Evolutionary conservation across 2,888 invertebrate genomes (phyloP), one percentile per base, ranked within the genome.

Genomic region (Leucophenga maculata): DNA sequence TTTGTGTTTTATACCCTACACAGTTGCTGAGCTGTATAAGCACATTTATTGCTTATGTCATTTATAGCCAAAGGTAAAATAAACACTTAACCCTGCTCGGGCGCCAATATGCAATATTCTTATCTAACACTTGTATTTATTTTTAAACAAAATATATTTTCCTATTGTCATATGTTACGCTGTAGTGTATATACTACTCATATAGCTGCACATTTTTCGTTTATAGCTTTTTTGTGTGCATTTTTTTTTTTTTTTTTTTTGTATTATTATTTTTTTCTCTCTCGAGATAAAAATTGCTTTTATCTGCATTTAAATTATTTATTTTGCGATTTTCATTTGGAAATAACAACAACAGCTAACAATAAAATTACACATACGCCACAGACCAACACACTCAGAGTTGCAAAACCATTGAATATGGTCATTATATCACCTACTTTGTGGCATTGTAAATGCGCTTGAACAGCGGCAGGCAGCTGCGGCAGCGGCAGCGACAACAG

Each of bases 401-500:
- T 20, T 59, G 74, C 76, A 78, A 82, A 26, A 54, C 71, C 78
- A 72, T 72, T 72, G 75, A 78, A 75, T 78, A 78, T 74, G 68
- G 71, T 71, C 80, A 79, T 78, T 74, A 78, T 74, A 72, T 74
- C 76, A 79, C 73, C 73, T 78, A 76, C 80, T 79, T 68, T 67
- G 79, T 44, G 78, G 81, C 70, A 32, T 52, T 39, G 54, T 44
- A 20, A 69, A 60, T 39, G 32, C 39, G 39, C 39, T 39, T 8
- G 39, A 39, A 39, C 39, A 39, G 39, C 39, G 39, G 39, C 31
- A n/a, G n/a, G n/a, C n/a, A n/a, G n/a, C n/a, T n/a, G n/a, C n/a
- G n/a, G n/a, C n/a, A n/a, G n/a, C n/a, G n/a, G n/a, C 39, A 39
- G 39, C 39, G 39, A 16, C 31, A 11, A 39, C 16, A 60, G 60